These are phyloP conservation scores for Chanos chanos DNA, from an alignment of 2,797 vertebrate genomes.

Conservation along the genomic window DNA sequence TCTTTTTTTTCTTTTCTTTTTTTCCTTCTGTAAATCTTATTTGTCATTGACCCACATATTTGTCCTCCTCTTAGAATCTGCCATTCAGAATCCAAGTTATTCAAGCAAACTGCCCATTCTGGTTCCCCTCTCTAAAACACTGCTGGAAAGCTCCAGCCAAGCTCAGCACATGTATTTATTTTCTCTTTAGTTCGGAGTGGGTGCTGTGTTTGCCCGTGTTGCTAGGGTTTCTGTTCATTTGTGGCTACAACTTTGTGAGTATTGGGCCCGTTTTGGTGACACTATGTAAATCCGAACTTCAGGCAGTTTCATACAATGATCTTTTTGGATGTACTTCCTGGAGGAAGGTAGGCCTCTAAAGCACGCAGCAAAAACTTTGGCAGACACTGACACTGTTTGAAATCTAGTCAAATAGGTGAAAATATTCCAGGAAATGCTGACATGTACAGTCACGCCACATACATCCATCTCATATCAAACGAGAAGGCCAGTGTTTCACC, in stretches of 20 bases:
- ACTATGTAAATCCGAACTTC: too few species aligned
- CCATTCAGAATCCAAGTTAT: too few species aligned
- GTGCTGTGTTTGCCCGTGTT: slow-evolving; percentile 58
- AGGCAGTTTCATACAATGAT: too few species aligned
- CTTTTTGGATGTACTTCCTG: too few species aligned
- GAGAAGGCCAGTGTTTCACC: too few species aligned
- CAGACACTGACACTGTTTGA: too few species aligned
- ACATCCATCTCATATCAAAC: too few species aligned
- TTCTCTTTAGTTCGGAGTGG: slow-evolving; percentile 57
- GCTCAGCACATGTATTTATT: slow-evolving; percentile 42
- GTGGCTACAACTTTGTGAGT: slow-evolving; percentile 55
- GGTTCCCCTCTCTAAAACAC: slow-evolving; percentile 13
- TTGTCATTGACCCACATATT: slow-evolving; percentile 3
- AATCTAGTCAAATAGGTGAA: too few species aligned
- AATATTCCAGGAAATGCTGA: too few species aligned
- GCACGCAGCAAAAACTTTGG: too few species aligned
- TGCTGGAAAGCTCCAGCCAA: slow-evolving; percentile 1
- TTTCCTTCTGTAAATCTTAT: slow-evolving; percentile 5
- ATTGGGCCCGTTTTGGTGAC: slow-evolving; percentile 51
- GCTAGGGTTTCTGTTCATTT: slow-evolving; percentile 52
- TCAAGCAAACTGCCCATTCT: slow-evolving; percentile 6
- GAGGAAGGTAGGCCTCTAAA: too few species aligned
- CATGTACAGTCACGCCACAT: too few species aligned
- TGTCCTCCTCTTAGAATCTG: background rate
- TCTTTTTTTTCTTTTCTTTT: background rate